Evolutionary conservation across 53 echinoderm and acorn worm genomes (phyloP).

Genomic region (Temnopleurus reevesii): DNA sequence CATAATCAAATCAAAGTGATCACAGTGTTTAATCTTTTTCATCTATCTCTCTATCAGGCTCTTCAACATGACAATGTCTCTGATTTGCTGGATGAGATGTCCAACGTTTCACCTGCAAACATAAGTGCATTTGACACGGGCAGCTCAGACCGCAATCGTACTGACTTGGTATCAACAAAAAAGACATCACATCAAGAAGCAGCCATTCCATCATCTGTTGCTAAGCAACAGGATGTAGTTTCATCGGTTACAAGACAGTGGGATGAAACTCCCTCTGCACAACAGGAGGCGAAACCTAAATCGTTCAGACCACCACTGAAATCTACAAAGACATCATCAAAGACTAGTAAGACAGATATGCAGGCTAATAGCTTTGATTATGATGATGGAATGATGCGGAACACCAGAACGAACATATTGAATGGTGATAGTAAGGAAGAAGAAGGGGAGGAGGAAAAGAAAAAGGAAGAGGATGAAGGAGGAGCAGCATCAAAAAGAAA

Average conservation of each 20-base stretch:
- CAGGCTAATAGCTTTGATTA: neutral
- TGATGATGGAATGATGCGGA: neutral
- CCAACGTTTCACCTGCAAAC: neutral
- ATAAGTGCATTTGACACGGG: neutral
- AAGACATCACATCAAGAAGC: neutral
- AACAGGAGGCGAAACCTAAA: neutral
- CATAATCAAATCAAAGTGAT: too few species aligned
- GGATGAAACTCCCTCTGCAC: neutral
- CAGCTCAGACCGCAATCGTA: neutral
- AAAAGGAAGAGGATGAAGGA: neutral
- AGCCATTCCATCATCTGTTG: neutral
- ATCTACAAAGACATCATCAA: neutral
- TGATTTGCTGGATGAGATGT: constrained; percentile 46
- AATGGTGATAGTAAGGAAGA: neutral
- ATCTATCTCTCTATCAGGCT: neutral
- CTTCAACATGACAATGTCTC: neutral
- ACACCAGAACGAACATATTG: too few species aligned
- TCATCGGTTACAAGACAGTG: too few species aligned
- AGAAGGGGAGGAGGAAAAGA: neutral
- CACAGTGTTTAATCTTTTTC: too few species aligned
- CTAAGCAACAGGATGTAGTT: neutral
- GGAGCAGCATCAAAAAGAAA: neutral
- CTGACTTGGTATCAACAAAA: neutral
- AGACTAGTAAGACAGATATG: neutral
- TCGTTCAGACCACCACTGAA: neutral